Conservation (phyloP, 2,797 vertebrate genomes). For the Malurus splendens region DNA sequence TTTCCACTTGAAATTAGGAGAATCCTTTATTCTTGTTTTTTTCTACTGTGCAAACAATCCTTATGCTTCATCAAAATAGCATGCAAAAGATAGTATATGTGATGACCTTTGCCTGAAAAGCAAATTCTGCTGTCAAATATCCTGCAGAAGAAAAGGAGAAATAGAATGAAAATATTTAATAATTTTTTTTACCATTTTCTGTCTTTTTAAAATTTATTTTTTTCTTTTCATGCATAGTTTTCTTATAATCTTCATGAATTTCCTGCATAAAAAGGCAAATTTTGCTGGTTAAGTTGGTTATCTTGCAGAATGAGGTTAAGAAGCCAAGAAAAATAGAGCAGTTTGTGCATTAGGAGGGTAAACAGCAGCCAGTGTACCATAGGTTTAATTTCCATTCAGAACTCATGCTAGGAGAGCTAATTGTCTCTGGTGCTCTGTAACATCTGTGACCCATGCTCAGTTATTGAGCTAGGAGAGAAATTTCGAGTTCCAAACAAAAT, state of each 20-base stretch:
- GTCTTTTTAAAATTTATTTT: not conserved
- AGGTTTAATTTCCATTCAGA: not conserved
- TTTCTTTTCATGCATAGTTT: not conserved
- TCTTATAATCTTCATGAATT: not conserved
- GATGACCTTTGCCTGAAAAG: not conserved
- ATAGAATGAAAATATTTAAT: not conserved
- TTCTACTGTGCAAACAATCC: not conserved
- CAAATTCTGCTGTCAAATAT: not conserved
- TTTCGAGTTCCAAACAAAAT: not conserved
- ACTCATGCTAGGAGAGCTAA: not conserved
- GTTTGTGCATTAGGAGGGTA: not conserved
- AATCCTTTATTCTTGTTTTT: not conserved
- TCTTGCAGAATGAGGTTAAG: not conserved
- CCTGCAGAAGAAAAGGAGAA: not conserved
- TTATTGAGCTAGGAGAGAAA: not conserved
- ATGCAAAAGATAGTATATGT: rapidly evolving
- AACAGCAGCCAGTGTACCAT: not conserved
- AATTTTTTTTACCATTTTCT: not conserved
- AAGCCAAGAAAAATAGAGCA: not conserved
- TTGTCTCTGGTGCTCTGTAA: not conserved
- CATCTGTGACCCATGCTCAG: not conserved
- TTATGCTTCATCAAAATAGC: not conserved
- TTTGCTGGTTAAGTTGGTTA: not conserved
- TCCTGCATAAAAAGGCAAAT: not conserved
- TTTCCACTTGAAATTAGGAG: not conserved